Percentiles rank a stretch among this genome's conserved stretches.
Conservation (phyloP, 2,888 invertebrate genomes). For the Eristalis tenax region DNA sequence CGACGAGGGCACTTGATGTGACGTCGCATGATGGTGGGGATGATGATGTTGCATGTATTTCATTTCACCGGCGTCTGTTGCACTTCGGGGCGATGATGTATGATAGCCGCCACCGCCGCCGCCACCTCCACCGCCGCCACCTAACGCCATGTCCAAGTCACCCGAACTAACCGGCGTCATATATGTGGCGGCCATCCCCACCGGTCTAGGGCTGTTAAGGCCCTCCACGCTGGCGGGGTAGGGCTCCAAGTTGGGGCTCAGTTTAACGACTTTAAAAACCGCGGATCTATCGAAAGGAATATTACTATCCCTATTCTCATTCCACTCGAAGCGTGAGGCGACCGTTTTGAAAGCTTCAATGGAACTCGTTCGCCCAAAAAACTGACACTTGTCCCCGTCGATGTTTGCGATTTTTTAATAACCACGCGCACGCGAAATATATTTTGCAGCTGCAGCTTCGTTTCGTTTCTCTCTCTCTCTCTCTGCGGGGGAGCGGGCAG, state of each 20-base stretch:
- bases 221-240: constrained; percentile 83
- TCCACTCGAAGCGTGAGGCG: constrained; percentile 82
- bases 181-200: constrained; percentile 97
- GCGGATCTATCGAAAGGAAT: constrained; percentile 81
- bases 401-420: constrained; percentile 67
- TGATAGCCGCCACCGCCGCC: constrained; percentile 86
- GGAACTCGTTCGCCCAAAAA: constrained; percentile 72
- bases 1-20: constrained; percentile 87
- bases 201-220: constrained; percentile 85
- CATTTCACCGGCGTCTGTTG: constrained; percentile 95
- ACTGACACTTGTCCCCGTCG: constrained; percentile 72
- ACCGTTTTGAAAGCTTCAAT: constrained; percentile 80
- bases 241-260: constrained; percentile 82
- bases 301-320: constrained; percentile 81
- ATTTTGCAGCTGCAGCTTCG: background rate
- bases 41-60: constrained; percentile 95
- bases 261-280: constrained; percentile 82
- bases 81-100: constrained; percentile 90
- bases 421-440: constrained; percentile 56
- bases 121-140: constrained; percentile 84
- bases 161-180: constrained; percentile 92
- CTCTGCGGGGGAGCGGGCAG: background rate
- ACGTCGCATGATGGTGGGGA: constrained; percentile 91
- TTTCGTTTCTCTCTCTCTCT: background rate
- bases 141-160: constrained; percentile 88